Evolutionary conservation across 1,140 invertebrate genomes (phyloP).

Genomic region (Stratiolaelaps scimitus): DNA sequence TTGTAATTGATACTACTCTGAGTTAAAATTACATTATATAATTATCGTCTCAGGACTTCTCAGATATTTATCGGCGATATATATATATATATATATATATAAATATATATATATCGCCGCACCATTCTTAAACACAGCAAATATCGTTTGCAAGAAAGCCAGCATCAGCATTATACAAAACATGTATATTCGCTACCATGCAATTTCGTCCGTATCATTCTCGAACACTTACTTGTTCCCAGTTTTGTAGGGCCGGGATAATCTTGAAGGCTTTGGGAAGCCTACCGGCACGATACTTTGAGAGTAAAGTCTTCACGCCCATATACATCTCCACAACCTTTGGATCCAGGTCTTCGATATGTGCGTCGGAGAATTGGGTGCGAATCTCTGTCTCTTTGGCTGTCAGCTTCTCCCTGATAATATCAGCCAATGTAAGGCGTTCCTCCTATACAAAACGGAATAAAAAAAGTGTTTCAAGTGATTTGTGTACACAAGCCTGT

Average conservation of each 20-base stretch:
- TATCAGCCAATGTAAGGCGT: conserved; percentile 63
- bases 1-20: background rate
- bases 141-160: too few species aligned
- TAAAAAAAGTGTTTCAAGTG: background rate
- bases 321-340: conserved; percentile 63
- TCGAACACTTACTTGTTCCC: conserved; percentile 57
- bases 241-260: conserved; percentile 78
- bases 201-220: conserved; percentile 1
- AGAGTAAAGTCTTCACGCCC: conserved; percentile 69
- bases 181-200: too few species aligned
- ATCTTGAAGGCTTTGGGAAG: conserved; percentile 97
- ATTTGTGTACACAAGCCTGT: conserved; percentile 30
- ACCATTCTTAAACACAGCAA: too few species aligned
- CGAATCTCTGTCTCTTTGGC: conserved; percentile 82
- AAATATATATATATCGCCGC: too few species aligned
- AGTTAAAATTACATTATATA: too few species aligned
- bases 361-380: conserved; percentile 61
- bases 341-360: conserved; percentile 29
- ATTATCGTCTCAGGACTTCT: too few species aligned
- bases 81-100: too few species aligned
- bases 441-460: conserved; percentile 46
- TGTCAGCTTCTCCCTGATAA: conserved; percentile 80
- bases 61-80: too few species aligned
- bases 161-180: too few species aligned
- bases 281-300: conserved; percentile 84